Percentiles rank a stretch among this genome's conserved stretches.
Conservation (phyloP, 2,888 invertebrate species). For the Agrochola litura region DNA sequence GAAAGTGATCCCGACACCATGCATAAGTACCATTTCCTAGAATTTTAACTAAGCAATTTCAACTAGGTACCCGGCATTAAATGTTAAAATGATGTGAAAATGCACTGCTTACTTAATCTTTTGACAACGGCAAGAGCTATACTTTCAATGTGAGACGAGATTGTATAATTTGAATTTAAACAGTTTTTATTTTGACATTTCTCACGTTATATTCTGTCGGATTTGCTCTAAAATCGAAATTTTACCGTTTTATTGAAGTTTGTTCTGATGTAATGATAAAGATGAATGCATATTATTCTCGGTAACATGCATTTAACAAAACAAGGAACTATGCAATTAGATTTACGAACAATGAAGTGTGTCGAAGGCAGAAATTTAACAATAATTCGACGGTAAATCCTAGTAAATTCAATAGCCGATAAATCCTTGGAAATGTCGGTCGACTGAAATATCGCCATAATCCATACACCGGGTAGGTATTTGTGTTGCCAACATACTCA, state of each 20-base stretch:
- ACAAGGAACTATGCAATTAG: slow-evolving; percentile 18
- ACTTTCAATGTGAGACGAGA: too few species aligned
- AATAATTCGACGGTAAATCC: slow-evolving; percentile 8
- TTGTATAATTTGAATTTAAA: too few species aligned
- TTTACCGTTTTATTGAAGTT: not conserved
- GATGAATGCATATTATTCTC: not conserved
- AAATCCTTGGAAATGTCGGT: not conserved
- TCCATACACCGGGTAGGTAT: too few species aligned
- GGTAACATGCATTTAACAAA: not conserved
- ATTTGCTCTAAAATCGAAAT: not conserved
- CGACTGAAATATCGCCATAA: slow-evolving; percentile 6
- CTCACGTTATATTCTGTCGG: not conserved
- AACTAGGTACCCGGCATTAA: too few species aligned
- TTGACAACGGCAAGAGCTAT: too few species aligned
- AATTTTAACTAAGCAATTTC: too few species aligned
- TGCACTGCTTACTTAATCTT: too few species aligned
- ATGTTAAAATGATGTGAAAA: too few species aligned
- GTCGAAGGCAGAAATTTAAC: not conserved
- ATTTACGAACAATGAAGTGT: slow-evolving; percentile 1
- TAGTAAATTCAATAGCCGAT: slow-evolving; percentile 19
- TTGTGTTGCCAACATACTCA: not conserved
- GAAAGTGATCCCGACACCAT: too few species aligned
- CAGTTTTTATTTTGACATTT: not conserved
- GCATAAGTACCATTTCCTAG: too few species aligned
- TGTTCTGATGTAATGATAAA: too few species aligned